A percentile compares a stretch with the other conserved stretches of the same genome.
Evolutionary conservation across 2,113 vertebrate genomes (phyloP).

Genomic region (Loxodonta africana): DNA sequence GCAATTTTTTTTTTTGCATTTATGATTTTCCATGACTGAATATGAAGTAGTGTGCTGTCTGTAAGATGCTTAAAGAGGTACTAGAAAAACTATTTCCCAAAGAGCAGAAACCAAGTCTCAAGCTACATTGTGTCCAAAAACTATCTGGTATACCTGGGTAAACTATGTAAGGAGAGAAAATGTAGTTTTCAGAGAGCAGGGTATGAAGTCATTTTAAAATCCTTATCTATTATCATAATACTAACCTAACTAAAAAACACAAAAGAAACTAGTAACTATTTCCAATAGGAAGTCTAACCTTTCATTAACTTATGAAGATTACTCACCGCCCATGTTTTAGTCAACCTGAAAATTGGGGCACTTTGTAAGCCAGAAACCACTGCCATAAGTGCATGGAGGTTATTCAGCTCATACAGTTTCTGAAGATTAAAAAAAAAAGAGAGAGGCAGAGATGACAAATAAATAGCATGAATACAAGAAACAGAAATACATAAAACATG

Average conservation of each 20-base stretch:
- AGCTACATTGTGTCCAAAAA: not conserved
- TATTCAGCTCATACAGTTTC: constrained; percentile 99
- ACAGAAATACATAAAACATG: not conserved
- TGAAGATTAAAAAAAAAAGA: constrained; percentile 83
- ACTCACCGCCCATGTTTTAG: constrained; percentile 99
- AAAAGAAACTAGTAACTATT: constrained; percentile 13
- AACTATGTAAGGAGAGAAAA: constrained; percentile 62
- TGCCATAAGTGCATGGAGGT: constrained; percentile 98
- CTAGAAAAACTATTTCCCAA: constrained; percentile 49
- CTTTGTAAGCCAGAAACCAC: constrained; percentile 98
- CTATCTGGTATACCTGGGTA: constrained; percentile 58
- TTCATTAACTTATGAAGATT: constrained; percentile 21
- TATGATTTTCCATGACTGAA: constrained; percentile 80
- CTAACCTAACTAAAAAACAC: constrained; percentile 5
- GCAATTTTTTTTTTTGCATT: constrained; percentile 69
- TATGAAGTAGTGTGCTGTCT: constrained; percentile 75
- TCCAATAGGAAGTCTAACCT: not conserved
- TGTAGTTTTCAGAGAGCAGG: constrained; percentile 43
- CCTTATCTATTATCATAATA: constrained; percentile 5
- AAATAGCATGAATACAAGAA: constrained; percentile 19
- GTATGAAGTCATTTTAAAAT: constrained; percentile 46
- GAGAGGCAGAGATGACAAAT: not conserved
- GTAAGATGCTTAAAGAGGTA: not conserved
- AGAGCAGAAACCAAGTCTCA: constrained; percentile 1
- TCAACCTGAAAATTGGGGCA: constrained; percentile 97